Evolutionary conservation across 2,888 invertebrate species (phyloP).

Genomic region (Hoplodrina blanda): DNA sequence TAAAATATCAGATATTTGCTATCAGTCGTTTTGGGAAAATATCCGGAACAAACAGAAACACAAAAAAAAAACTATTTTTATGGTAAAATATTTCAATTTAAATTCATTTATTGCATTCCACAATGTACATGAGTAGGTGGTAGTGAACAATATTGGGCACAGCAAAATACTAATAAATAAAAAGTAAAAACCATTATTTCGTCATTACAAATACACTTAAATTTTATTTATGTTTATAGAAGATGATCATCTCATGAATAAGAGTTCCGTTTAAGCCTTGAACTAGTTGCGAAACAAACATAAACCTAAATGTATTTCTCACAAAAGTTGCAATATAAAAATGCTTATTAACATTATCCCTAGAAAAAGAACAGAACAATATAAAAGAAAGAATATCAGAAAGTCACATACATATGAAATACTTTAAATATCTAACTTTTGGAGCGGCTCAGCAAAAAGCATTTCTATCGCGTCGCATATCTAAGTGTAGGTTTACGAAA

Average conservation of each 20-base stretch:
- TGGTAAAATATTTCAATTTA: too few species aligned
- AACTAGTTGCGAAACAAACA: neutral
- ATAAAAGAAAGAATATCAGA: conserved; percentile 9
- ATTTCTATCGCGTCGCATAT: conserved; percentile 30
- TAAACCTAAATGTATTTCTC: conserved; percentile 7
- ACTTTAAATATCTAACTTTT: conserved; percentile 35
- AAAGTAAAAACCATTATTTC: too few species aligned
- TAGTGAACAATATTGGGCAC: too few species aligned
- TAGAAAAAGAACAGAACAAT: neutral
- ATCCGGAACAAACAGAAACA: too few species aligned
- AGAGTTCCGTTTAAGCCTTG: neutral
- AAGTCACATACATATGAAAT: conserved; percentile 21
- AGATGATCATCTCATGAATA: neutral
- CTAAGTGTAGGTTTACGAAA: conserved; percentile 35
- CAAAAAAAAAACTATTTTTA: too few species aligned
- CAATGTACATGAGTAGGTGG: too few species aligned
- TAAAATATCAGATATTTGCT: too few species aligned
- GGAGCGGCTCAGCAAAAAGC: conserved; percentile 26
- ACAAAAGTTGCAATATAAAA: conserved; percentile 22
- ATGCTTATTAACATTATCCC: neutral
- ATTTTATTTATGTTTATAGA: too few species aligned
- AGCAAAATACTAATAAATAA: too few species aligned
- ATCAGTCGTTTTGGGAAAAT: too few species aligned
- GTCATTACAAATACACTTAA: too few species aligned
- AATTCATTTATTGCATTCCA: too few species aligned